Percentiles rank a stretch among this genome's conserved stretches.
Evolutionary conservation across 92 coral and sea anemone species (phyloP).

Genomic region (Epizoanthus ramosus): DNA sequence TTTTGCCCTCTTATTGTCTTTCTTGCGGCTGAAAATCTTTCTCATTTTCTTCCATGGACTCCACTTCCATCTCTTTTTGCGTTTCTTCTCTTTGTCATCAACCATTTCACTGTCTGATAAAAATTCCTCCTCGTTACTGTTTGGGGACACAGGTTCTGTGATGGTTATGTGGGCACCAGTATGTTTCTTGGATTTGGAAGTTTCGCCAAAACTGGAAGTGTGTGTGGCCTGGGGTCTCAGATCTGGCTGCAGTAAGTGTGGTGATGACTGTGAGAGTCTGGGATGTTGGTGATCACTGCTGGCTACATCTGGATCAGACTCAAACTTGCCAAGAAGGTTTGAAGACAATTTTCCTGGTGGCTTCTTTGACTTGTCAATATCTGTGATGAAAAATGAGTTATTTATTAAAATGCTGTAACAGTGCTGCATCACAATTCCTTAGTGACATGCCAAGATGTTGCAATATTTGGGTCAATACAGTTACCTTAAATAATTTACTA

Average conservation of each 20-base stretch:
- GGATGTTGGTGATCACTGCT: constrained; percentile 30
- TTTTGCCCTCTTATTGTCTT: constrained; percentile 77
- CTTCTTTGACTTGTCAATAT: constrained; percentile 57
- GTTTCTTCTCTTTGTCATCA: constrained; percentile 63
- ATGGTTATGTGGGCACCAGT: constrained; percentile 54
- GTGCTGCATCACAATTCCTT: neutral
- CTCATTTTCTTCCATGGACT: constrained; percentile 85
- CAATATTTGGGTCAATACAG: too few relatives aligned
- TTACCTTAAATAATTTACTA: too few relatives aligned
- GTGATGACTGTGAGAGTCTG: constrained; percentile 30
- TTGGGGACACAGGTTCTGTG: constrained; percentile 51
- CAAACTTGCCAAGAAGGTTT: constrained; percentile 68
- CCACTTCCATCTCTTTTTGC: constrained; percentile 84
- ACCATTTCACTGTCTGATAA: constrained; percentile 63
- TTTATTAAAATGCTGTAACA: neutral
- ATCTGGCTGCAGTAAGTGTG: constrained; percentile 37
- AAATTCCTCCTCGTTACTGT: constrained; percentile 68
- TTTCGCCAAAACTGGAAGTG: constrained; percentile 32
- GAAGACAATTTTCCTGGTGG: constrained; percentile 80
- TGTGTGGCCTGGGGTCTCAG: constrained; percentile 17
- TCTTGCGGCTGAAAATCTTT: constrained; percentile 85
- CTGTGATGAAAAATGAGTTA: constrained; percentile 8
- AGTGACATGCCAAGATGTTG: too few relatives aligned
- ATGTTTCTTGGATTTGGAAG: constrained; percentile 39
- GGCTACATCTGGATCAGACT: constrained; percentile 61